Base-by-base conservation (phyloP, 2,888 invertebrate species). In the Trimorus sp. region DNA sequence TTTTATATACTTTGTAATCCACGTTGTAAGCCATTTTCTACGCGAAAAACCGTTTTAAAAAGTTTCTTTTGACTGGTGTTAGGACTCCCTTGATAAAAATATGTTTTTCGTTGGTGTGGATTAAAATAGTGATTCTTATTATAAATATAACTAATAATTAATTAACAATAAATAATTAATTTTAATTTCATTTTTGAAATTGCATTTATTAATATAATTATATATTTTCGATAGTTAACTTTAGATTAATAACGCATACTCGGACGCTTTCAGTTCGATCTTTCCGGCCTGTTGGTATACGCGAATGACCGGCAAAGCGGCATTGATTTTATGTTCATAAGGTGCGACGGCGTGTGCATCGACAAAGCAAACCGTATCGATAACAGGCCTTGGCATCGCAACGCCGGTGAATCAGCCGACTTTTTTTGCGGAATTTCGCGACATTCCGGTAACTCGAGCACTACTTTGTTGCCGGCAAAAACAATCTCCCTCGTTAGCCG, bases 231-330 rank as follows among this genome's bases (percentile, higher is more conserved):
- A n/a, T n/a, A n/a, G n/a, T n/a, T n/a, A n/a, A n/a, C n/a, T n/a
- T n/a, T n/a, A n/a, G n/a, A n/a, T n/a, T 73, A 71, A 66, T 66
- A 73, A 73, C 78, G 60, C 36, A 48, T 78, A 73, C 66, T 66
- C 48, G 56, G 40, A 49, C 76, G 53, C 54, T 54, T 69, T 68
- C 59, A 49, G 38, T 8, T 38, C 38, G 38, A 48, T 9, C n/a
- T 48, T 4, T 42, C 42, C 53, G 53, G n/a, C 11, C 14, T 56
- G 53, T 79, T 68, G 62, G 16, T 26, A 49, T 48, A 48, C 26
- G 9, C 42, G 49, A 71, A 58, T 49, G 60, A 66, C 56, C 60
- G 40, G 38, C 58, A 26, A 74, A 42, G 38, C 54, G 9, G 26
- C 78, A 75, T 80, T 68, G 75, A 80, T 80, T 80, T 75, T 66